A percentile compares a stretch with the other conserved stretches of the same genome.
These are phyloP conservation scores for Gymnopithys bicolor DNA, from an alignment of 2,797 vertebrate genomes.

Conservation along the genomic window DNA sequence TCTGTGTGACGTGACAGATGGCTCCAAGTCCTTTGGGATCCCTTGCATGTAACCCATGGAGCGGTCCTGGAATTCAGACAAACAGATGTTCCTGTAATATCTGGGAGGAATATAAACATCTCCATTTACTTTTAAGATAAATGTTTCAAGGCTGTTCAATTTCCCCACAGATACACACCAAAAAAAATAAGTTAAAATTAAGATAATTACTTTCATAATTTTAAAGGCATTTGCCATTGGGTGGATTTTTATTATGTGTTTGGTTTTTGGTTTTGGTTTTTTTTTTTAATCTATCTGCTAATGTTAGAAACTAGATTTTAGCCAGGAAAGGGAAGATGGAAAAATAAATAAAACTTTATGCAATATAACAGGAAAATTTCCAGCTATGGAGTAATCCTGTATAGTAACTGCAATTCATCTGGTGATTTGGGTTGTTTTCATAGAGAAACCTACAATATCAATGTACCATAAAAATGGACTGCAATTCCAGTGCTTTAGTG, in stretches of 20 bases:
- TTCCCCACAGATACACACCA: not conserved
- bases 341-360: not conserved
- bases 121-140: not conserved
- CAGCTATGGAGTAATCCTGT: not conserved
- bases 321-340: not conserved
- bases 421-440: not conserved
- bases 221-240: not conserved
- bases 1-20: constrained; percentile 12
- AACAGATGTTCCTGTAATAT: constrained; percentile 31
- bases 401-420: not conserved
- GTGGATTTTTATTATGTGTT: not conserved
- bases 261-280: not conserved
- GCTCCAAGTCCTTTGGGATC: constrained; percentile 3
- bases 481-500: not conserved
- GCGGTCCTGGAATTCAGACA: constrained; percentile 18
- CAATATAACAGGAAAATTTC: not conserved
- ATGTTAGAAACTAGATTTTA: not conserved
- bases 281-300: not conserved
- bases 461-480: accelerated
- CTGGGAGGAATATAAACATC: not conserved
- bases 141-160: not conserved
- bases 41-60: not conserved
- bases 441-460: accelerated
- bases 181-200: not conserved
- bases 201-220: accelerated